phyloP scores from a whole-genome alignment of 2,113 vertebrate genomes.

The Limanda limanda region DNA sequence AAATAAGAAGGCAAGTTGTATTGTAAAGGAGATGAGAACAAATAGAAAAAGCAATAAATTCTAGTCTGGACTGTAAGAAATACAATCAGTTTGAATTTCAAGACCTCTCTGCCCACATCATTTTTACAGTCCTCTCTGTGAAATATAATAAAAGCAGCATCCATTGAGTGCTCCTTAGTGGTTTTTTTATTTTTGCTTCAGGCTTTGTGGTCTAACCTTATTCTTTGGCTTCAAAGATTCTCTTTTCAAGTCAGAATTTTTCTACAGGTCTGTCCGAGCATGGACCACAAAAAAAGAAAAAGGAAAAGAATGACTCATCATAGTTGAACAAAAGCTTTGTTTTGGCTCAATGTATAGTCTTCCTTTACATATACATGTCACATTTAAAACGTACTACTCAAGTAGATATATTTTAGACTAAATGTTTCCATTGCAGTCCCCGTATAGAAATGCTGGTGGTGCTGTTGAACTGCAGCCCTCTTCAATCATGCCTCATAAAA shows the following conservation, averaged over 20 bases:
- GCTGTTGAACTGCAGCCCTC: constrained; percentile 69
- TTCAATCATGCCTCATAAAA: constrained; percentile 8
- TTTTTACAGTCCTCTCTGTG: constrained; percentile 32
- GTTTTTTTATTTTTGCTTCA: constrained; percentile 37
- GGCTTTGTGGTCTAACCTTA: constrained; percentile 68
- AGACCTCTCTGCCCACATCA: constrained; percentile 9
- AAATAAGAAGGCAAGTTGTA: background rate
- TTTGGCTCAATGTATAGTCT: background rate
- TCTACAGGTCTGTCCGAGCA: constrained; percentile 33
- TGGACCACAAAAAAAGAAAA: background rate
- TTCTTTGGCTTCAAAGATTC: constrained; percentile 70
- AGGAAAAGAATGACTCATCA: constrained; percentile 15
- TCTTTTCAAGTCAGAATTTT: constrained; percentile 27
- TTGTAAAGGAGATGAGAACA: background rate
- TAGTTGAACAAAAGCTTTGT: constrained; percentile 7
- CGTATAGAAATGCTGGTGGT: constrained; percentile 60
- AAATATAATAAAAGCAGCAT: constrained; percentile 47
- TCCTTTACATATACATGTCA: background rate
- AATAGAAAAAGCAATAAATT: background rate
- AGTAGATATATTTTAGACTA: background rate
- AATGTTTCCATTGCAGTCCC: constrained; percentile 56
- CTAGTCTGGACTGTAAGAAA: constrained; percentile 14
- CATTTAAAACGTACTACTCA: background rate
- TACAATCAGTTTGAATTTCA: constrained; percentile 13
- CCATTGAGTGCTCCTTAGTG: constrained; percentile 34